These are phyloP conservation scores for Miichthys miiuy DNA, from an alignment of 2,797 vertebrate genomes.

Conservation along the genomic window DNA sequence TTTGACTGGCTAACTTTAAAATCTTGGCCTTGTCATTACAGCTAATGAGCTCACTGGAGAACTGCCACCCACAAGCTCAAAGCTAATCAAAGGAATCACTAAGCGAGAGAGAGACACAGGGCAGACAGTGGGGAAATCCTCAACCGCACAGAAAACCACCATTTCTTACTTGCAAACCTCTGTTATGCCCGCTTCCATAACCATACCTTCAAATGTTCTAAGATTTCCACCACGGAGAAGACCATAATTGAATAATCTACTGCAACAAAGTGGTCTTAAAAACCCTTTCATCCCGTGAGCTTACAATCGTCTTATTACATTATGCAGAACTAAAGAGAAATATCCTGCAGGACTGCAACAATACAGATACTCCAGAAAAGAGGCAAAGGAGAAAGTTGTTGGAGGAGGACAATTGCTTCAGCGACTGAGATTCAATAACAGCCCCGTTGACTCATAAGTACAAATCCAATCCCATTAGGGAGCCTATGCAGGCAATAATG, in stretches of 20 bases:
- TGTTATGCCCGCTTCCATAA: slow-evolving; percentile 24
- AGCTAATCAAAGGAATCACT: slow-evolving; percentile 77
- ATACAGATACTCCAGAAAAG: slow-evolving; percentile 36
- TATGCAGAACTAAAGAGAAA: slow-evolving; percentile 56
- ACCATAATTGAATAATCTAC: slow-evolving; percentile 55
- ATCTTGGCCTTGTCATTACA: slow-evolving; percentile 71
- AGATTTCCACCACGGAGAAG: slow-evolving; percentile 28
- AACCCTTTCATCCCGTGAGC: slow-evolving; percentile 50
- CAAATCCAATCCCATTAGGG: slow-evolving; percentile 80
- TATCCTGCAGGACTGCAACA: slow-evolving; percentile 35
- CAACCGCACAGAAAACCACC: slow-evolving; percentile 19
- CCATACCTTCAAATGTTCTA: slow-evolving; percentile 38
- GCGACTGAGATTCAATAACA: slow-evolving; percentile 71
- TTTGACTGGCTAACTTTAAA: slow-evolving; percentile 68
- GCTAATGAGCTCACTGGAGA: slow-evolving; percentile 82
- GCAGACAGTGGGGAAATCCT: slow-evolving; percentile 51
- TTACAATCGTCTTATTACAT: slow-evolving; percentile 53
- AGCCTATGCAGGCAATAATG: slow-evolving; percentile 73
- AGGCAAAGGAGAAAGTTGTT: slow-evolving; percentile 50
- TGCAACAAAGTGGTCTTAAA: slow-evolving; percentile 59
- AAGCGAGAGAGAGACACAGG: slow-evolving; percentile 57
- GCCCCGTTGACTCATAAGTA: slow-evolving; percentile 77
- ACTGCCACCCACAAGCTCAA: slow-evolving; percentile 66
- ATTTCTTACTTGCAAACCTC: slow-evolving; percentile 22
- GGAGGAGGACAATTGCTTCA: slow-evolving; percentile 56